Percentiles rank a stretch among this genome's conserved stretches.
phyloP scores from a whole-genome alignment of 2,888 invertebrate genomes.

The Andrena trimmerana region DNA sequence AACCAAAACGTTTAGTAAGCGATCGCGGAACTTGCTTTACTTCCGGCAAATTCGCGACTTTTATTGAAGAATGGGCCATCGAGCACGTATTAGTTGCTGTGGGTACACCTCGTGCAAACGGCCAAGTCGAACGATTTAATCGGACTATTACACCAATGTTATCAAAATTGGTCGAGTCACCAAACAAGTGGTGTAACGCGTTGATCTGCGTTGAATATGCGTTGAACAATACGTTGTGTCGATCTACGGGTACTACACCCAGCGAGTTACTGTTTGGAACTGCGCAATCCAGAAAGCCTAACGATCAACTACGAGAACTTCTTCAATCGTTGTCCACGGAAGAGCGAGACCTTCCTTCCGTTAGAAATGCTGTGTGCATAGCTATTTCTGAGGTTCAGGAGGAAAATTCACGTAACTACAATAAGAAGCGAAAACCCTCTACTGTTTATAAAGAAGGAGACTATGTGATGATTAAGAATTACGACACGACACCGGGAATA shows the following conservation, averaged over 20 bases:
- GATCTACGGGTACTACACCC: not conserved
- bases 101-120: constrained; percentile 10
- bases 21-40: constrained; percentile 14
- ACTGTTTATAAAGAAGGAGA: not conserved
- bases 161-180: not conserved
- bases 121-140: not conserved
- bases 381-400: not conserved
- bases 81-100: not conserved
- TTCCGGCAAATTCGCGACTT: not conserved
- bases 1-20: not conserved
- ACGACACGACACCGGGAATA: not conserved
- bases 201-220: not conserved
- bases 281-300: not conserved
- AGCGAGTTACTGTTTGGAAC: not conserved
- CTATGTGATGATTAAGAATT: not conserved
- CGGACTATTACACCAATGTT: constrained; percentile 5
- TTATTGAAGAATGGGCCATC: not conserved
- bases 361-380: not conserved
- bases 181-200: not conserved
- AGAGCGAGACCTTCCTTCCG: not conserved
- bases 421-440: not conserved
- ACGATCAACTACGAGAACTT: not conserved
- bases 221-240: not conserved
- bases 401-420: not conserved
- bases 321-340: not conserved